These are phyloP conservation scores for Hydrolagus colliei DNA, from an alignment of 2,797 vertebrate species.

Conservation along the genomic window DNA sequence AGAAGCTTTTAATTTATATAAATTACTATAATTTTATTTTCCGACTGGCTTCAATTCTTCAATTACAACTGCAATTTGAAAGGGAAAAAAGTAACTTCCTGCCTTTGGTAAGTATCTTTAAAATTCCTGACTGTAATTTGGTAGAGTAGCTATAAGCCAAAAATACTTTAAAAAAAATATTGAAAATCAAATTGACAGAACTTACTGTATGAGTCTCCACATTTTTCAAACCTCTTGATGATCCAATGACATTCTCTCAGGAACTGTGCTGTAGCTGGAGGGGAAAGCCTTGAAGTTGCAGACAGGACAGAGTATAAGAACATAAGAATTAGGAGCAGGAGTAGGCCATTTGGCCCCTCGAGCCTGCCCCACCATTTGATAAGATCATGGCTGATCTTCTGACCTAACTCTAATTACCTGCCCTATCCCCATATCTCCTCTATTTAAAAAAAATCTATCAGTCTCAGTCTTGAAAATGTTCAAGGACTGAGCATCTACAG, in stretches of 20 bases:
- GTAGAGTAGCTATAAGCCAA: not conserved
- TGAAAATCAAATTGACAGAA: not conserved
- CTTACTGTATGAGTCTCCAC: not conserved
- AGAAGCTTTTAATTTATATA: not conserved
- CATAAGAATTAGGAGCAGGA: too few species aligned
- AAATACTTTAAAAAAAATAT: not conserved
- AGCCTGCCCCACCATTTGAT: too few species aligned
- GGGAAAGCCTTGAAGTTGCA: not conserved
- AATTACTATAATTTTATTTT: constrained; percentile 11
- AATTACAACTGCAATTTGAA: constrained; percentile 7
- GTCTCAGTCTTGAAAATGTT: too few species aligned
- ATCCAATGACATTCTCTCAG: not conserved
- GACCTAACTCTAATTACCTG: too few species aligned
- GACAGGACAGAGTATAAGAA: not conserved
- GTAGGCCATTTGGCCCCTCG: too few species aligned
- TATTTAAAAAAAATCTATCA: too few species aligned
- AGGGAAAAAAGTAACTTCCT: not conserved
- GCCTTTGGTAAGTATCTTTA: not conserved
- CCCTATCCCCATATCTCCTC: too few species aligned
- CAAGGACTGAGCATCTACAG: too few species aligned
- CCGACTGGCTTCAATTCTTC: not conserved
- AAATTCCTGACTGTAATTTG: not conserved
- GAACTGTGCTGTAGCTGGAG: not conserved
- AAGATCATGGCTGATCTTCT: too few species aligned
- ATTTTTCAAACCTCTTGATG: not conserved